phyloP scores from a whole-genome alignment of 2,797 vertebrate genomes.

The Balearica regulorum region DNA sequence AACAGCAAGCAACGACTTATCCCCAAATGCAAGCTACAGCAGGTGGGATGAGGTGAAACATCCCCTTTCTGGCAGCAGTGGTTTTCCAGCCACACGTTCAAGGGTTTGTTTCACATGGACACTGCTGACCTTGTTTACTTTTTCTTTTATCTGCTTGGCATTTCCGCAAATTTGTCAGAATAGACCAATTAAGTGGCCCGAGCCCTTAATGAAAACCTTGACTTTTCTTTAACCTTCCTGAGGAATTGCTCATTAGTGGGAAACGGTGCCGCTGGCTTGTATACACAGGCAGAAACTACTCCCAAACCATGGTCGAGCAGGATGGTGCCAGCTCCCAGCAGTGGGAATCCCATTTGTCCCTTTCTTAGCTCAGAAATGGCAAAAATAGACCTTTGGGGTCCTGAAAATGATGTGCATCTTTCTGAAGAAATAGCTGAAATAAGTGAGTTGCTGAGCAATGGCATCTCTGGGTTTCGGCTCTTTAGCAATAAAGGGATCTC shows the following conservation, averaged over 20 bases:
- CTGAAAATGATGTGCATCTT: not conserved
- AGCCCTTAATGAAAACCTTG: conserved; percentile 46
- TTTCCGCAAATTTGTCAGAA: conserved; percentile 28
- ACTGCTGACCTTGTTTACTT: conserved; percentile 27
- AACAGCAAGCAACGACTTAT: not conserved
- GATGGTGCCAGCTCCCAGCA: not conserved
- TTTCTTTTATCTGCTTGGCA: conserved; percentile 23
- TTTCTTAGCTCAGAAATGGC: not conserved
- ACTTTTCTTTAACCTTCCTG: conserved; percentile 31
- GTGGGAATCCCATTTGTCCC: not conserved
- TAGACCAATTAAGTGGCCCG: not conserved
- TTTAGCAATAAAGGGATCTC: not conserved
- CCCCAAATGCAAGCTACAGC: not conserved
- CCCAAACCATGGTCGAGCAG: not conserved
- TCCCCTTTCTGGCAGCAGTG: not conserved
- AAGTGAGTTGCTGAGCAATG: not conserved
- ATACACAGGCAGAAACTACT: not conserved
- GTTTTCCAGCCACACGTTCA: not conserved
- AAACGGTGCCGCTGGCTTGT: not conserved
- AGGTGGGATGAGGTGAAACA: not conserved
- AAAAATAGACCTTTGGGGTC: not conserved
- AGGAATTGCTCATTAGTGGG: not conserved
- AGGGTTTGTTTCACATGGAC: not conserved
- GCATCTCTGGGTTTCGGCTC: not conserved
- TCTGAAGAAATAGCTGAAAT: not conserved